Evolutionary conservation across 2,797 vertebrate genomes (phyloP).

Genomic region (Platalea minor): DNA sequence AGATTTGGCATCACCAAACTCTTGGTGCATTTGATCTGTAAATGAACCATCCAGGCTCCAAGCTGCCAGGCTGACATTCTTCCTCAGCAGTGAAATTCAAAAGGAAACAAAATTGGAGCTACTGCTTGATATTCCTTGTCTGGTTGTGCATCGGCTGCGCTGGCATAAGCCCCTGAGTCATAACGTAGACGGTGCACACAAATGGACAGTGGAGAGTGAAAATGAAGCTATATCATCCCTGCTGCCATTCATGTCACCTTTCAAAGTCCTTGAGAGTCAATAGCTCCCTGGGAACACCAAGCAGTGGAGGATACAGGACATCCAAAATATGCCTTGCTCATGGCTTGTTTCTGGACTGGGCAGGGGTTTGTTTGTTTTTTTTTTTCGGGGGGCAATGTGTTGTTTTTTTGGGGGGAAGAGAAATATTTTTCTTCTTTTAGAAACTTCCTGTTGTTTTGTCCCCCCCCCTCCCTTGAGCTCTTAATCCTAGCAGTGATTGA

Average conservation of each 20-base stretch:
- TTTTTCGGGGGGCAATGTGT: not conserved
- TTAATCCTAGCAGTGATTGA: not conserved
- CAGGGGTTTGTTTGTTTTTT: not conserved
- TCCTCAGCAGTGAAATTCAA: not conserved
- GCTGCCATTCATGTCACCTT: not conserved
- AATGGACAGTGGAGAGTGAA: not conserved
- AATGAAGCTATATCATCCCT: not conserved
- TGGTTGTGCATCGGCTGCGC: not conserved
- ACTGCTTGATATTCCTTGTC: not conserved
- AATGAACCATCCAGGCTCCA: not conserved
- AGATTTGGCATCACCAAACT: not conserved
- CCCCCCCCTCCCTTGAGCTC: not conserved
- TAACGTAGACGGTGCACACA: accelerated
- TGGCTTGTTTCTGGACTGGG: not conserved
- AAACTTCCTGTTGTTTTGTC: not conserved
- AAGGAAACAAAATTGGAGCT: not conserved
- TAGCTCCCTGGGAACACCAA: not conserved
- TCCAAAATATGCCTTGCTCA: not conserved
- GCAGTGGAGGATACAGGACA: not conserved
- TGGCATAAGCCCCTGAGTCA: not conserved
- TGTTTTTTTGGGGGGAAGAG: not conserved
- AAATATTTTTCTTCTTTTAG: not conserved
- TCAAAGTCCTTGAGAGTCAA: not conserved
- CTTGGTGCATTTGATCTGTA: not conserved
- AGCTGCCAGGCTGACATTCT: not conserved